A percentile compares a stretch with the other conserved stretches of the same genome.
Conservation (phyloP, 2,113 vertebrate genomes). For the Periophthalmus modestus region DNA sequence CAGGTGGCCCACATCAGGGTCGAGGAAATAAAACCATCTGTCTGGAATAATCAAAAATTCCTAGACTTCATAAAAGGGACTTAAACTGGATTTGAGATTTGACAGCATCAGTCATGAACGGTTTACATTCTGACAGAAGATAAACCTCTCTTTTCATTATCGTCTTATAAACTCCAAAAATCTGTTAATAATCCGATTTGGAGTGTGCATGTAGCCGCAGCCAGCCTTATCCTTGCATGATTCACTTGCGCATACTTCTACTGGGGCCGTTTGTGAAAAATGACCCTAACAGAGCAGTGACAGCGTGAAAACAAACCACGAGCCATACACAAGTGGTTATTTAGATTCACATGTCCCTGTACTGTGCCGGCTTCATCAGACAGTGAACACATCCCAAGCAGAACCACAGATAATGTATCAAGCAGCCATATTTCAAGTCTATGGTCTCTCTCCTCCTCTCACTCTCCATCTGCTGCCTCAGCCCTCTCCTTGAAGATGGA, state of each 20-base stretch:
- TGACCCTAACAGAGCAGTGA: constrained; percentile 48
- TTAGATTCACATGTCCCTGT: constrained; percentile 36
- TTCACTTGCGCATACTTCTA: neutral
- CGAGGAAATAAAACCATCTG: too few relatives aligned
- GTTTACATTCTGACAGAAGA: too few relatives aligned
- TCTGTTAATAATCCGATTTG: too few relatives aligned
- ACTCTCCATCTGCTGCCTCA: constrained; percentile 55
- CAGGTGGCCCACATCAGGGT: too few relatives aligned
- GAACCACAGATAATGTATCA: constrained; percentile 44
- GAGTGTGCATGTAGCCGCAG: too few relatives aligned
- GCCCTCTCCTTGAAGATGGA: constrained; percentile 68
- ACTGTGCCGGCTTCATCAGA: constrained; percentile 33
- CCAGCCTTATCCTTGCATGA: neutral
- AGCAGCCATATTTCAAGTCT: constrained; percentile 43
- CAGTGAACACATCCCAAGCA: constrained; percentile 24
- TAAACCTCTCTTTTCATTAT: too few relatives aligned
- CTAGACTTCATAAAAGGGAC: too few relatives aligned
- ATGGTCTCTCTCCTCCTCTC: constrained; percentile 51
- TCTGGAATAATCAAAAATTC: too few relatives aligned
- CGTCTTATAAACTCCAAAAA: too few relatives aligned
- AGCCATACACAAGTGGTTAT: constrained; percentile 40
- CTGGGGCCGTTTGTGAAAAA: constrained; percentile 41
- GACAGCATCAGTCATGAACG: too few relatives aligned
- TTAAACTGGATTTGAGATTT: too few relatives aligned
- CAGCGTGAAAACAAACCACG: constrained; percentile 28